Evolutionary conservation across 2,113 vertebrate species (phyloP), one percentile per base, ranked within the genome.

Genomic region (Lophura nycthemera): DNA sequence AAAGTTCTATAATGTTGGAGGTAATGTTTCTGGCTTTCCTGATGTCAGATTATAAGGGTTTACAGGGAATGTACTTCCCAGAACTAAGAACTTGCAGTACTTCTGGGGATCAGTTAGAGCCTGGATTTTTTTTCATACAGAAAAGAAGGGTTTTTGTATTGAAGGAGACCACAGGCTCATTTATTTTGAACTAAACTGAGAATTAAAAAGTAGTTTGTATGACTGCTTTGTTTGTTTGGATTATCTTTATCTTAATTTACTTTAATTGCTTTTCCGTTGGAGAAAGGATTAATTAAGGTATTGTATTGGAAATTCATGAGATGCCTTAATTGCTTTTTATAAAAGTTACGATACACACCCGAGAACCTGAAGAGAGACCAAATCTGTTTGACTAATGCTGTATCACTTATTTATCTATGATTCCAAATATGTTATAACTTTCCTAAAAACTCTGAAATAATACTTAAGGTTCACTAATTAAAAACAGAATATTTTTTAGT

Each of bases 311-410:
- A 89, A 92, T 74, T 45, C 5, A 32, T 52, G 12, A 70, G 3
- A 15, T 22, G 8, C 6, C 17, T 73, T 32, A 75, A 38, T 25
- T 83, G 29, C 40, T 63, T 42, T 66, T 90, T 80, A 30, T 66
- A 30, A 59, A 63, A 48, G 1, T 66, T 73, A 40, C 12, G 43
- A n/a, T 76, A 43, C 0, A 0, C 27, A 0, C 27, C 2, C 40
- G 65, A 57, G 30, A 90, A 57, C 10, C 4, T 43, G n/a, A 67
- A 76, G 13, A 79, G 7, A 79, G 4, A 34, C 10, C 34, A 72
- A 54, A 54, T 54, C 6, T 65, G 29, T 43, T 25, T 52, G 19
- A 66, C 3, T 84, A 81, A 54, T 56, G 18, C 3, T 73, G 65
- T 69, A 36, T 89, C 14, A 73, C 65, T n/a, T 20, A 22, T 9